Conservation (phyloP, 2,888 invertebrate genomes). For the Platerodrilus igneus region DNA sequence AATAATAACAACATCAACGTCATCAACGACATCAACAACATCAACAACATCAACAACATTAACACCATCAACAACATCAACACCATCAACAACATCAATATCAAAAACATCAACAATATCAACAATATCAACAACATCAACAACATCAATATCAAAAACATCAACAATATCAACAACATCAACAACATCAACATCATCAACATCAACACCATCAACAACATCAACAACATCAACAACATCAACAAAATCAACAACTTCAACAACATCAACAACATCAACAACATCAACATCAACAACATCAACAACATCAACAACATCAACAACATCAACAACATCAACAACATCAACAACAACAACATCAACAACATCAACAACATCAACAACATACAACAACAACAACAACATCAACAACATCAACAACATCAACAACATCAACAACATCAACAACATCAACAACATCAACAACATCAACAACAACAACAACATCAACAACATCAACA, state of each 20-base stretch:
- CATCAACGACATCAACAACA: too few relatives aligned
- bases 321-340: conserved; percentile 10
- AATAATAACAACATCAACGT: too few relatives aligned
- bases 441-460: conserved; percentile 6
- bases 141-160: conserved; percentile 9
- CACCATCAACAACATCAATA: too few relatives aligned
- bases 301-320: conserved; percentile 11
- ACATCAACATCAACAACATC: conserved; percentile 13
- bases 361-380: conserved; percentile 7
- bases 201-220: too few relatives aligned
- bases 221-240: too few relatives aligned
- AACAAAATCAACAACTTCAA: too few relatives aligned
- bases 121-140: too few relatives aligned
- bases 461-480: conserved; percentile 7
- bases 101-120: too few relatives aligned
- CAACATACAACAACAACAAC: conserved; percentile 10
- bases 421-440: conserved; percentile 6
- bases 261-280: conserved; percentile 13
- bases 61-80: too few relatives aligned
- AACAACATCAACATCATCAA: too few relatives aligned
- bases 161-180: too few relatives aligned
- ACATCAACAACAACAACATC: conserved; percentile 11
- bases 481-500: conserved; percentile 7
- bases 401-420: conserved; percentile 8
- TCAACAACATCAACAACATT: too few relatives aligned